Evolutionary conservation across 2,888 invertebrate species (phyloP).

Genomic region (Lasioglossum marginatum): DNA sequence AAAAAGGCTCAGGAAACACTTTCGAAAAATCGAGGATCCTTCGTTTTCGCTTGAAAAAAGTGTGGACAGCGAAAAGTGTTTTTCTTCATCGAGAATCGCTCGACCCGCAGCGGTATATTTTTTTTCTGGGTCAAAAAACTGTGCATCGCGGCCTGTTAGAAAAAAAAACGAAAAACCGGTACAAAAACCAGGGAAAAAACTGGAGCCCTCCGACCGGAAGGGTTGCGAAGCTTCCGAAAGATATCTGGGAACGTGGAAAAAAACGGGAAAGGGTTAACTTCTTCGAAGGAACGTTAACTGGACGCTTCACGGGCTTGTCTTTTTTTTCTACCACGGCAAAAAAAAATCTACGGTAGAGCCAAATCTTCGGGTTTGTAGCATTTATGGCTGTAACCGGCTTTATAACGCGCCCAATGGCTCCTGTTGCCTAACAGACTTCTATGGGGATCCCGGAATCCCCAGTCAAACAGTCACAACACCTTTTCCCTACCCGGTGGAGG

Average conservation of each 20-base stretch:
- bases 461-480: slow-evolving; percentile 4
- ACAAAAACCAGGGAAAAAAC: slow-evolving; percentile 74
- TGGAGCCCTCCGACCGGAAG: not conserved
- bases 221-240: not conserved
- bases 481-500: no score
- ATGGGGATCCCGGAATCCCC: slow-evolving; percentile 26
- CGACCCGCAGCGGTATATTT: slow-evolving; percentile 57
- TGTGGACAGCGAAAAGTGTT: not conserved
- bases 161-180: slow-evolving; percentile 56
- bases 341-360: slow-evolving; percentile 29
- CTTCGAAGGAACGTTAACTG: slow-evolving; percentile 66
- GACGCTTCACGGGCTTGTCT: slow-evolving; percentile 39
- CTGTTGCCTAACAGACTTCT: slow-evolving; percentile 56
- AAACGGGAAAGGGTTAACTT: slow-evolving; percentile 70
- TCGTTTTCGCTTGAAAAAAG: not conserved
- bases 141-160: slow-evolving; percentile 24
- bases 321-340: slow-evolving; percentile 22
- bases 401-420: slow-evolving; percentile 35
- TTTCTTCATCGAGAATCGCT: not conserved
- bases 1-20: not conserved
- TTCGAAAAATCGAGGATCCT: not conserved
- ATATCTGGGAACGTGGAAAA: not conserved
- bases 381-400: slow-evolving; percentile 39
- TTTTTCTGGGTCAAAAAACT: slow-evolving; percentile 67
- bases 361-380: slow-evolving; percentile 44